Conservation (phyloP, 2,797 vertebrate genomes). For the Tiaroga cobitis region DNA sequence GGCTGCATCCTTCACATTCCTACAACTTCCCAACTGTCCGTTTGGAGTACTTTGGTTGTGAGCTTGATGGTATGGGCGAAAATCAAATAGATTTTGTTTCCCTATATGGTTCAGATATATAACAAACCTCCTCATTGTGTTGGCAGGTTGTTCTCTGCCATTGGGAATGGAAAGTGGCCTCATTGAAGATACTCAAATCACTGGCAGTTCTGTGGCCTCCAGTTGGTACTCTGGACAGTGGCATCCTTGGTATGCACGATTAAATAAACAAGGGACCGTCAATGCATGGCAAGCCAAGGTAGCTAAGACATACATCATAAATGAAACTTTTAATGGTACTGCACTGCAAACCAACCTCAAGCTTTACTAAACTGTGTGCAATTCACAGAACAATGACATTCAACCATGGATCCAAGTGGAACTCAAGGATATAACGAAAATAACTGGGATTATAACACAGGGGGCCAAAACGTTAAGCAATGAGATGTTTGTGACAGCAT, state of each 20-base stretch:
- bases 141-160: conserved; percentile 89
- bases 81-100: background rate
- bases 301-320: conserved; percentile 40
- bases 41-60: conserved; percentile 92
- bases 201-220: conserved; percentile 83
- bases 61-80: conserved; percentile 84
- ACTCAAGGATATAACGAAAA: conserved; percentile 85
- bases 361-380: background rate
- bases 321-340: background rate
- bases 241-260: conserved; percentile 84
- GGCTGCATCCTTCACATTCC: conserved; percentile 82
- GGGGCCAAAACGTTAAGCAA: conserved; percentile 82
- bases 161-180: conserved; percentile 86
- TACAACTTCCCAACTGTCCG: conserved; percentile 85
- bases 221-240: conserved; percentile 84
- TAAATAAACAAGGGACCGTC: conserved; percentile 82
- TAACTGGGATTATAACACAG: conserved; percentile 91
- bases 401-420: conserved; percentile 94
- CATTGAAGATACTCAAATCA: conserved; percentile 83
- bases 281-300: conserved; percentile 96
- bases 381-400: conserved; percentile 80
- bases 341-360: background rate
- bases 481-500: conserved; percentile 87
- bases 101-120: background rate
- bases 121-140: conserved; percentile 6